Evolutionary conservation across 2,113 vertebrate species (phyloP), one percentile per base, ranked within the genome.

Genomic region (Nothocercus julius): DNA sequence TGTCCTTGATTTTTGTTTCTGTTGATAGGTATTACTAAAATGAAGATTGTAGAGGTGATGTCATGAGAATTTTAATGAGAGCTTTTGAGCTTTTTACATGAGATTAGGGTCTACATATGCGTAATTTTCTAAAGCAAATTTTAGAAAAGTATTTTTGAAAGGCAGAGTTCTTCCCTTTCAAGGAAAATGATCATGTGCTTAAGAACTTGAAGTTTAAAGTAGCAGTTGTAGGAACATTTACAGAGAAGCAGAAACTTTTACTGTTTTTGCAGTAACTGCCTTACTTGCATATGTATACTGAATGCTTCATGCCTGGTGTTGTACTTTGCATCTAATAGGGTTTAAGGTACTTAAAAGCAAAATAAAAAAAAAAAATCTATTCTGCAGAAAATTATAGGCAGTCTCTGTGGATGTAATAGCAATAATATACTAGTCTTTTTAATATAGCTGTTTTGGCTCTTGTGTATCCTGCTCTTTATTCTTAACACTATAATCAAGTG

Each of bases 401-500:
- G 81, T 85, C 81, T 74, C 44, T 34, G 74, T 40, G 77, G 74
- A 95, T 76, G 54, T 73, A 82, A 93, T 15, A 74, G 90, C 81
- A 96, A 53, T 94, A 94, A 94, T 63, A 51, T 5, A 84, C 66
- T 76, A 63, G 88, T 93, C 88, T 94, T 93, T 94, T 96, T 96
- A 96, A 97, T 97, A 93, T 94, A 88, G 74, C 80, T 93, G 56
- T 79, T 96, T 95, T 95, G 93, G 92, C 90, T 94, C 88, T 67
- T 62, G 78, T 96, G 36, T 53, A 94, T 92, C 88, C 94, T 96
- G 62, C 86, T 86, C 88, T 96, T 97, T 97, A 92, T 92, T 96
- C 94, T 90, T 79, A 90, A 95, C 77, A 22, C 94, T 97, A 51
- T 96, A 96, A 96, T 96, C 93, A 95, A 95, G 58, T 95, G 32